Evolutionary conservation across 2,113 vertebrate species (phyloP).

Genomic region (Barnardius zonarius): DNA sequence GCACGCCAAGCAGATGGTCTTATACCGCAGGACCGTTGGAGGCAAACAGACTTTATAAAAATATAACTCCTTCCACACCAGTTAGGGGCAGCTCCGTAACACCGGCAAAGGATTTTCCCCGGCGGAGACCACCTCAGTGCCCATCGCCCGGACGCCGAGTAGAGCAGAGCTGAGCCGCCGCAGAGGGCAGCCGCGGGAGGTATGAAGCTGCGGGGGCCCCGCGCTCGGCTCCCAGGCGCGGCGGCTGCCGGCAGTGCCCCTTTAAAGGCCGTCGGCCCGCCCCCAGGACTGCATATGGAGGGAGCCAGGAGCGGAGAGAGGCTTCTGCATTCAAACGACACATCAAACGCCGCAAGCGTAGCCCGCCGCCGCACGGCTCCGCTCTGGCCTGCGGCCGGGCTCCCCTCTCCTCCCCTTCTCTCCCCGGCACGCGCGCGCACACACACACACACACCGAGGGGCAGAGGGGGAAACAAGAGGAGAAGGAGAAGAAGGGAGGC

Average conservation of each 20-base stretch:
- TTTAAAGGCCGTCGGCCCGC: slow-evolving; percentile 56
- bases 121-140: background rate
- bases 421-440: background rate
- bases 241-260: slow-evolving; percentile 22
- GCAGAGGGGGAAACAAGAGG: background rate
- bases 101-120: background rate
- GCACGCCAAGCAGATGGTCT: background rate
- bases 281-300: slow-evolving; percentile 58
- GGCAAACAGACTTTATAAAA: background rate
- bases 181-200: background rate
- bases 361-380: background rate
- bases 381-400: background rate
- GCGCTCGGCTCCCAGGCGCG: background rate
- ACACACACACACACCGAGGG: background rate
- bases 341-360: slow-evolving; percentile 43
- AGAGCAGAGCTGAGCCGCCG: background rate
- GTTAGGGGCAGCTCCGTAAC: background rate
- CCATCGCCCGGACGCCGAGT: background rate
- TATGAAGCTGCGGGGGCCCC: background rate
- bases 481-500: background rate
- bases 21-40: background rate
- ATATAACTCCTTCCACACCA: background rate
- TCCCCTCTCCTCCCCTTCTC: background rate
- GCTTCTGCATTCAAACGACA: slow-evolving; percentile 63
- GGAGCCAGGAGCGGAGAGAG: slow-evolving; percentile 41